Evolutionary conservation across 2,797 vertebrate species (phyloP).

Genomic region (Sebastes itinus): DNA sequence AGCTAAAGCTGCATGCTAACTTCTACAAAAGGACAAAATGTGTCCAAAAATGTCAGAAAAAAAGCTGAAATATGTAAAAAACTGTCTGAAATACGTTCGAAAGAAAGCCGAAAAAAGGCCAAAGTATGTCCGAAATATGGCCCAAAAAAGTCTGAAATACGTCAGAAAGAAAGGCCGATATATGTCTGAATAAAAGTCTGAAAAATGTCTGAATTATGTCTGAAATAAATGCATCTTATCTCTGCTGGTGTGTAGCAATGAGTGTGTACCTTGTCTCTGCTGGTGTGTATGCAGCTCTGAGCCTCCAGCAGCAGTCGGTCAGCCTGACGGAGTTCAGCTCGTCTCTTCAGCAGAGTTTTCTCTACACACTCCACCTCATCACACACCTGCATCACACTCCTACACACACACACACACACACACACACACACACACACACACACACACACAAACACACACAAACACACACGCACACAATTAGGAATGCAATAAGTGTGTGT

Average conservation of each 20-base stretch:
- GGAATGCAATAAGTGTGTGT: no score
- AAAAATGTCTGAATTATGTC: no score
- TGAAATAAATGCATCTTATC: constrained; percentile 9
- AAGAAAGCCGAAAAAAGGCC: no score
- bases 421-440: constrained; percentile 3
- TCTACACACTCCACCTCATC: constrained; percentile 89
- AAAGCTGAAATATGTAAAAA: no score
- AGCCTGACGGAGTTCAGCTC: constrained; percentile 81
- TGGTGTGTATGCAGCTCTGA: constrained; percentile 81
- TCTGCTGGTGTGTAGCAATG: constrained; percentile 54
- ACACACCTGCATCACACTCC: constrained; percentile 54
- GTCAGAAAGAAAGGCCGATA: no score
- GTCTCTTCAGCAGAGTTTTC: constrained; percentile 87
- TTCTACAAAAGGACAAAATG: no score
- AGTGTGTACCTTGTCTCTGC: constrained; percentile 73
- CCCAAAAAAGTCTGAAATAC: no score
- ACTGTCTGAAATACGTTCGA: no score
- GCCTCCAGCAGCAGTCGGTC: constrained; percentile 88
- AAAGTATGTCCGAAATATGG: no score
- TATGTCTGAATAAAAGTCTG: no score
- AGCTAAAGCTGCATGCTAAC: no score
- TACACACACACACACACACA: background rate
- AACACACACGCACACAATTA: background rate
- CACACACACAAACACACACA: background rate
- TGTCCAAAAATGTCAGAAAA: no score